Conservation (phyloP, 2,797 vertebrate species). For the Chelon labrosus region DNA sequence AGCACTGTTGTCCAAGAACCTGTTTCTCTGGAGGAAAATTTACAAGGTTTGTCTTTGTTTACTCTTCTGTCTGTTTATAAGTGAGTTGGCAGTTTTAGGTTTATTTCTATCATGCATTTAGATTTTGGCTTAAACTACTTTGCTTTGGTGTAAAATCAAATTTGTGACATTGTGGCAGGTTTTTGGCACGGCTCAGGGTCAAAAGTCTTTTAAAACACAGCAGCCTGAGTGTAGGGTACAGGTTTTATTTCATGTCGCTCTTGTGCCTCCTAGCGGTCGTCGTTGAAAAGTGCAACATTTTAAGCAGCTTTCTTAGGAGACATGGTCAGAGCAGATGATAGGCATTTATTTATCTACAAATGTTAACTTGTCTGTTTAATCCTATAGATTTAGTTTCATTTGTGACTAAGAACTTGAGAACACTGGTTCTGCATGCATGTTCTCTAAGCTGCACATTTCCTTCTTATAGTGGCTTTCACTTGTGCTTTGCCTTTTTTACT, state of each 20-base stretch:
- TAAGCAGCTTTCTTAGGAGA: not conserved
- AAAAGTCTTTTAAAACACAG: not conserved
- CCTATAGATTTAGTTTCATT: not conserved
- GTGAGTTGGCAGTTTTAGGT: not conserved
- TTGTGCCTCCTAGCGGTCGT: slow-evolving; percentile 78
- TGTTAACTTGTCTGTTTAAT: not conserved
- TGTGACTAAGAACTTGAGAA: not conserved
- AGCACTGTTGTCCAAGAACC: slow-evolving; percentile 67
- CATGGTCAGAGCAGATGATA: not conserved
- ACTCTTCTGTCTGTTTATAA: not conserved
- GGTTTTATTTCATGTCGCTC: slow-evolving; percentile 39
- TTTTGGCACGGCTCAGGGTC: slow-evolving; percentile 41
- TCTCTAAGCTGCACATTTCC: not conserved
- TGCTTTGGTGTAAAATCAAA: not conserved
- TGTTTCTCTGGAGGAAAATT: slow-evolving; percentile 52
- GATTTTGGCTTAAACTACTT: not conserved
- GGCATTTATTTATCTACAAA: not conserved
- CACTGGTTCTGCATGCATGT: not conserved
- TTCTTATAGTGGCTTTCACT: slow-evolving; percentile 5
- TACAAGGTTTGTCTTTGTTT: slow-evolving; percentile 76
- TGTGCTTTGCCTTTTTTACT: not conserved
- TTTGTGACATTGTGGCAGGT: slow-evolving; percentile 19
- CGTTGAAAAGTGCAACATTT: slow-evolving; percentile 13
- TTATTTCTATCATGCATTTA: not conserved
- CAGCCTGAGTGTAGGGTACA: not conserved